Percentiles rank a stretch among this genome's conserved stretches.
Conservation (phyloP, 2,888 invertebrate species). For the Gastracanthus pulcherrimus region DNA sequence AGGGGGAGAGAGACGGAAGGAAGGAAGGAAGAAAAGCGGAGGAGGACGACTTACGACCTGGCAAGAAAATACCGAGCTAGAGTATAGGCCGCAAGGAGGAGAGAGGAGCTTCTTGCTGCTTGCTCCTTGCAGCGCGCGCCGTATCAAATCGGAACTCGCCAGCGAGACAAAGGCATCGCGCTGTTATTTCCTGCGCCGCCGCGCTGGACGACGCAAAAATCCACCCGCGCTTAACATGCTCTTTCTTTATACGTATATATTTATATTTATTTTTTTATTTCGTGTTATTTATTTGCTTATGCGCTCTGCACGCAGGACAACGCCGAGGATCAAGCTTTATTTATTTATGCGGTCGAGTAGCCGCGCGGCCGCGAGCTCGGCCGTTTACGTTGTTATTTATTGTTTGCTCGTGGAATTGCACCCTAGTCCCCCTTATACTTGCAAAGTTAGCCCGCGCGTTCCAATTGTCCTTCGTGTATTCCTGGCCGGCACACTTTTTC, state of each 20-base stretch:
- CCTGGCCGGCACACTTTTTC: not conserved
- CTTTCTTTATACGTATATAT: not conserved
- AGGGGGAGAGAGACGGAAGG: not conserved
- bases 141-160: conserved; percentile 8
- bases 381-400: conserved; percentile 44
- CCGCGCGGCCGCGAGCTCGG: not conserved
- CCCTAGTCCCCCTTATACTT: conserved; percentile 23
- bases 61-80: not conserved
- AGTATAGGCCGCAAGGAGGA: not conserved
- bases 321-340: conserved; percentile 34
- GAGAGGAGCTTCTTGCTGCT: not conserved
- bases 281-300: conserved; percentile 18
- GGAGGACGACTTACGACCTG: too few relatives aligned
- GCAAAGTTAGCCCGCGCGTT: conserved; percentile 23
- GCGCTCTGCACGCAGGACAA: not conserved
- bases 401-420: conserved; percentile 35
- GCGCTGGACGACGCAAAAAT: too few relatives aligned
- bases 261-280: not conserved
- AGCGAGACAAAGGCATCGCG: not conserved
- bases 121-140: too few relatives aligned
- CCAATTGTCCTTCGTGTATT: conserved; percentile 9
- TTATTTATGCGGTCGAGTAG: conserved; percentile 38
- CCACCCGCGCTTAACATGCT: too few relatives aligned
- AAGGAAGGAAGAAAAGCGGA: too few relatives aligned
- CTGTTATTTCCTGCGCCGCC: too few relatives aligned